Evolutionary conservation across 1,140 invertebrate genomes (phyloP).

Genomic region (Andrena cerasifolii): DNA sequence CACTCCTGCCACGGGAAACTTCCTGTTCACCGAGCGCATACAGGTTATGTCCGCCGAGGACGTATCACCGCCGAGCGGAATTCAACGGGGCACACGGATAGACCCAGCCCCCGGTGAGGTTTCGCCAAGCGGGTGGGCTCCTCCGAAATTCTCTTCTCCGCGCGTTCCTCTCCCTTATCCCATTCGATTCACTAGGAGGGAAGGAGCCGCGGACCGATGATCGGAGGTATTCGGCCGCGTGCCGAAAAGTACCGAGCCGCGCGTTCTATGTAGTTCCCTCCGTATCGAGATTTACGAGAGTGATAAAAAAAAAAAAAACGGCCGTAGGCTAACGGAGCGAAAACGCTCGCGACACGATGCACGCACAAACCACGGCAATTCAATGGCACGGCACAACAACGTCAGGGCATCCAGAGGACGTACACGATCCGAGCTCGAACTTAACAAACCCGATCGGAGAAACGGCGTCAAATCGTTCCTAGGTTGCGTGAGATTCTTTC

Average conservation of each 20-base stretch:
- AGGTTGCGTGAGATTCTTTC: constrained; percentile 30
- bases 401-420: background rate
- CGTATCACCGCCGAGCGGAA: constrained; percentile 2
- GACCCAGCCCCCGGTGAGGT: too few relatives aligned
- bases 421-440: background rate
- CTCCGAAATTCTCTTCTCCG: constrained; percentile 21
- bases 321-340: constrained; percentile 15
- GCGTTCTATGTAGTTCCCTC: constrained; percentile 36
- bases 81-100: background rate
- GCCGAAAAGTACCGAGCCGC: constrained; percentile 62
- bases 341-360: constrained; percentile 9
- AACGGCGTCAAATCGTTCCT: constrained; percentile 45
- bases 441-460: background rate
- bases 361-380: constrained; percentile 5
- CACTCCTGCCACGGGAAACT: constrained; percentile 52
- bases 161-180: constrained; percentile 13
- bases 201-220: constrained; percentile 41
- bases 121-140: background rate
- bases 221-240: constrained; percentile 55
- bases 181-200: constrained; percentile 26
- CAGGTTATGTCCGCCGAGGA: constrained; percentile 37
- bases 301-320: constrained; percentile 42
- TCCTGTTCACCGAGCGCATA: constrained; percentile 33
- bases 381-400: background rate
- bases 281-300: constrained; percentile 31